phyloP scores from a whole-genome alignment of 2,113 vertebrate species.

The Mus pahari region DNA sequence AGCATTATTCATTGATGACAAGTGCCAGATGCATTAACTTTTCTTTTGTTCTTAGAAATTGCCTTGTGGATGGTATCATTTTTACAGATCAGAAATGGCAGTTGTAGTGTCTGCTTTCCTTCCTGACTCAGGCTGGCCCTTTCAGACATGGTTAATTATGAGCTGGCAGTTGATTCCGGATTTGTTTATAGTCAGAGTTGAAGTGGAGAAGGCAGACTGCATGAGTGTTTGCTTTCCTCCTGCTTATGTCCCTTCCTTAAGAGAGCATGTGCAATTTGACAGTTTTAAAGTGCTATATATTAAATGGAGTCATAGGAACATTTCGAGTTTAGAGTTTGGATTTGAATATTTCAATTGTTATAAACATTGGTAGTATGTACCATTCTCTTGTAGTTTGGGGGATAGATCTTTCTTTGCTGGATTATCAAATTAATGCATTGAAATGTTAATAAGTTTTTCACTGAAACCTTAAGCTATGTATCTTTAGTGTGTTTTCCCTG shows the following conservation, averaged over 20 bases:
- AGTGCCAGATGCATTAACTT: not conserved
- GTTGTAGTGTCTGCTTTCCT: not conserved
- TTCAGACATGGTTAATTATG: constrained; percentile 29
- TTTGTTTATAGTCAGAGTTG: constrained; percentile 32
- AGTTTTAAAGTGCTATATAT: not conserved
- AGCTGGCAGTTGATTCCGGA: not conserved
- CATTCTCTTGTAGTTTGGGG: constrained; percentile 44
- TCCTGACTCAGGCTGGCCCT: not conserved
- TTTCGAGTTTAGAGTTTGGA: constrained; percentile 50
- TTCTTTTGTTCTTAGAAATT: not conserved
- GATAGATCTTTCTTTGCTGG: constrained; percentile 23
- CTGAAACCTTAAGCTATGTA: not conserved
- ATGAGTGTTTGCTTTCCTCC: not conserved
- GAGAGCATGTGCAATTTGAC: constrained; percentile 49
- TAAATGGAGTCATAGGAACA: not conserved
- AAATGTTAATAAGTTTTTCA: constrained; percentile 27
- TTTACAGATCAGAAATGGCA: constrained; percentile 26
- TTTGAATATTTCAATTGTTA: constrained; percentile 48
- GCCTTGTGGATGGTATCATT: not conserved
- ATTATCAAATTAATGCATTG: not conserved
- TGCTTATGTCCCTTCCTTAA: constrained; percentile 17
- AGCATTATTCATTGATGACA: constrained; percentile 43
- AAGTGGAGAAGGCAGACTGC: not conserved
- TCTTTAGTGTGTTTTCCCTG: not conserved
- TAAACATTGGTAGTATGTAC: not conserved